These are phyloP conservation scores for Labeo catla DNA, from an alignment of 2,113 vertebrate genomes.

Conservation along the genomic window DNA sequence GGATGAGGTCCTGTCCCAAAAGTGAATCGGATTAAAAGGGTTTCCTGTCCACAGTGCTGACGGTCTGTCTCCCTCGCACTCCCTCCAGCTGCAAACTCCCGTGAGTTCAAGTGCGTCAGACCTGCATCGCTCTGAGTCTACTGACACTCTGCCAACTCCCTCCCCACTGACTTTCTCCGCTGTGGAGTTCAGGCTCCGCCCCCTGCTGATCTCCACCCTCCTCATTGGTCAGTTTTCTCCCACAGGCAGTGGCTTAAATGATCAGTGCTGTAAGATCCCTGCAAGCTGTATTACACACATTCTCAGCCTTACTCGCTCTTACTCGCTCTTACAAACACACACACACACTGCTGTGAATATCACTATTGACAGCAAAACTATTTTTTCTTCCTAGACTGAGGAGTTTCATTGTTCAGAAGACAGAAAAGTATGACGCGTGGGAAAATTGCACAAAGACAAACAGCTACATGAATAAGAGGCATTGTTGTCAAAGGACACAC, in stretches of 20 bases:
- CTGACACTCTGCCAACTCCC: constrained; percentile 72
- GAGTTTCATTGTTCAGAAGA: constrained; percentile 61
- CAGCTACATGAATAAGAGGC: constrained; percentile 69
- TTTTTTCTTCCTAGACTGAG: constrained; percentile 48
- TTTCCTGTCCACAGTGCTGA: neutral
- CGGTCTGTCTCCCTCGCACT: constrained; percentile 14
- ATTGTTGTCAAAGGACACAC: constrained; percentile 60
- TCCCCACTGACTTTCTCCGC: constrained; percentile 55
- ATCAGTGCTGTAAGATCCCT: neutral
- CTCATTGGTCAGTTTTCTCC: constrained; percentile 50
- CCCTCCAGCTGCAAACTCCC: constrained; percentile 66
- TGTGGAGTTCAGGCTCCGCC: constrained; percentile 59
- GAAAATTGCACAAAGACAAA: constrained; percentile 63
- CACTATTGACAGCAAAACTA: constrained; percentile 58
- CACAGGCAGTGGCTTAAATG: neutral
- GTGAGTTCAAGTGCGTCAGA: constrained; percentile 72
- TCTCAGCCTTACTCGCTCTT: neutral
- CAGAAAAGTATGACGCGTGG: constrained; percentile 58
- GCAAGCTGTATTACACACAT: constrained; percentile 16
- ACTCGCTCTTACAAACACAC: too few relatives aligned
- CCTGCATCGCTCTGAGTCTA: constrained; percentile 65
- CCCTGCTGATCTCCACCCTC: constrained; percentile 9
- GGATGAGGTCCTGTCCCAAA: constrained; percentile 49
- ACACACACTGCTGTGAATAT: constrained; percentile 50
- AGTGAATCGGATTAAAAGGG: constrained; percentile 37